Conservation (phyloP, 2,113 vertebrate genomes). For the Sylvietta virens region DNA sequence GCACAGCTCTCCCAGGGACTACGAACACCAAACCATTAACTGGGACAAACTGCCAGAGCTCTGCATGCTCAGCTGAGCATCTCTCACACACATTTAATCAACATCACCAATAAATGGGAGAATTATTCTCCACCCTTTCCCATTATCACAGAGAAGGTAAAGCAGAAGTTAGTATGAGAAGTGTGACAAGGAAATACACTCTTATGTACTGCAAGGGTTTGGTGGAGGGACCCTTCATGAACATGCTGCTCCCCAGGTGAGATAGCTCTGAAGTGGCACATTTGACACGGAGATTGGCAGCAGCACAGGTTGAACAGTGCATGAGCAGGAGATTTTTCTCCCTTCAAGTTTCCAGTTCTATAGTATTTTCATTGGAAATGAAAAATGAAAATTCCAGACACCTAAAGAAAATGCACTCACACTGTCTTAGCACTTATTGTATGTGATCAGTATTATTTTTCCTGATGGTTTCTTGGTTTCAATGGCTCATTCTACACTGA, state of each 20-base stretch:
- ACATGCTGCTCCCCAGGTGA: neutral
- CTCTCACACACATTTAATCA: neutral
- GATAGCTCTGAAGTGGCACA: neutral
- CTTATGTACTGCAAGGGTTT: neutral
- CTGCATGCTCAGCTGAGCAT: slow-evolving; percentile 3
- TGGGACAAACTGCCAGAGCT: slow-evolving; percentile 4
- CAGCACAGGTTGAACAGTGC: neutral
- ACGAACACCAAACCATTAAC: neutral
- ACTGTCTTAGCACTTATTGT: neutral
- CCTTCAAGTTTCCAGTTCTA: neutral
- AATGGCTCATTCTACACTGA: neutral
- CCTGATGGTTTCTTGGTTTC: neutral
- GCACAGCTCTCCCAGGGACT: neutral
- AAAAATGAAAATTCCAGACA: neutral
- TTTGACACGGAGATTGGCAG: neutral
- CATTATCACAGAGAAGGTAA: neutral
- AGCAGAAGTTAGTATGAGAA: slow-evolving; percentile 10
- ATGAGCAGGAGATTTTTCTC: neutral
- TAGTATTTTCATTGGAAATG: neutral
- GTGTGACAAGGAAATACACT: neutral
- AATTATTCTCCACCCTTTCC: neutral
- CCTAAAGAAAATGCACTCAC: neutral
- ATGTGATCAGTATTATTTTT: neutral
- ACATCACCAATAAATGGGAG: neutral
- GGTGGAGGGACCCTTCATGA: neutral